These are phyloP conservation scores for Mimas tiliae DNA, from an alignment of 2,888 invertebrate species.

Conservation along the genomic window DNA sequence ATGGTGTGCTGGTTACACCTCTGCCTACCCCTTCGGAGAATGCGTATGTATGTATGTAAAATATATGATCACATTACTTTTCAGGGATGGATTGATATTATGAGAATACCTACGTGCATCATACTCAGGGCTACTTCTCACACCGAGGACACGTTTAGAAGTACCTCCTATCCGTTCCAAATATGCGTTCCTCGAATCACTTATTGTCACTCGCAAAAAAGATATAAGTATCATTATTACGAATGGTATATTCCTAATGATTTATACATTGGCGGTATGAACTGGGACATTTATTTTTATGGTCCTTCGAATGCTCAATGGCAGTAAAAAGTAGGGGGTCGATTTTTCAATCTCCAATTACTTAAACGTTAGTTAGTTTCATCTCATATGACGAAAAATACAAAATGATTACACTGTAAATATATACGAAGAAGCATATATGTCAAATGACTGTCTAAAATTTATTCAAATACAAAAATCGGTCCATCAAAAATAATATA, in stretches of 20 bases:
- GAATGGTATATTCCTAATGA: constrained; percentile 61
- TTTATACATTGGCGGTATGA: constrained; percentile 41
- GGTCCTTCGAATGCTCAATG: constrained; percentile 48
- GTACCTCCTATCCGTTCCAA: constrained; percentile 60
- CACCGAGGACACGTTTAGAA: constrained; percentile 49
- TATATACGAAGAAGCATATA: not conserved
- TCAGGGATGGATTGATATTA: constrained; percentile 62
- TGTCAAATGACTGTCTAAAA: too few relatives aligned
- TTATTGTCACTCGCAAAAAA: constrained; percentile 49
- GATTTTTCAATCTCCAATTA: too few relatives aligned
- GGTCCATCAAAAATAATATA: not conserved
- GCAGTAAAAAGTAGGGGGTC: constrained; percentile 35
- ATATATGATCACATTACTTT: constrained; percentile 8
- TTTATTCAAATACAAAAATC: too few relatives aligned
- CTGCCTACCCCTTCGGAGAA: too few relatives aligned
- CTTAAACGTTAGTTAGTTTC: too few relatives aligned
- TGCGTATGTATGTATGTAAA: too few relatives aligned
- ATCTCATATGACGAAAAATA: too few relatives aligned
- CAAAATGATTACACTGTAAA: too few relatives aligned
- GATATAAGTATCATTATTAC: constrained; percentile 57
- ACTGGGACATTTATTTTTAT: constrained; percentile 59
- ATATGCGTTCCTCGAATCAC: constrained; percentile 63
- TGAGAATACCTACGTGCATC: constrained; percentile 66
- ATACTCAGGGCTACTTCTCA: constrained; percentile 49
- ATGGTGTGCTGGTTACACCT: too few relatives aligned